phyloP scores from a whole-genome alignment of 2,113 vertebrate genomes.

The Dasyornis broadbenti region DNA sequence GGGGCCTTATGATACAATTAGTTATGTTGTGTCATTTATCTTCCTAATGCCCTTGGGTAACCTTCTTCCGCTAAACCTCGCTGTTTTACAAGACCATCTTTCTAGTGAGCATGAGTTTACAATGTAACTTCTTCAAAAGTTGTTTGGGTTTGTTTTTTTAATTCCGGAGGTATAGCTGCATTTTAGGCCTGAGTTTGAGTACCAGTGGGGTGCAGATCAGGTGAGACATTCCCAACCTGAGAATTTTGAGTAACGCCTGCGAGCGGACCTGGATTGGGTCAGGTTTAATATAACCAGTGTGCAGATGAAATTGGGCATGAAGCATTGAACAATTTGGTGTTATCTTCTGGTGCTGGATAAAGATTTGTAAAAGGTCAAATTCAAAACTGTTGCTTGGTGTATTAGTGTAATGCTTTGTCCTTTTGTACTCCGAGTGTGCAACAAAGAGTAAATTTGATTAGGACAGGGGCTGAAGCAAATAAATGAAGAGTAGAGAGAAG shows the following conservation, averaged over 20 bases:
- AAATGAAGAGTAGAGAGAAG: neutral
- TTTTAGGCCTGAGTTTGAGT: neutral
- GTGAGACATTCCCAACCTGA: neutral
- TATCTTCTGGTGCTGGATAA: neutral
- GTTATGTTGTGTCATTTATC: neutral
- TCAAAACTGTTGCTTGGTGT: neutral
- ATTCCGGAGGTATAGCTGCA: neutral
- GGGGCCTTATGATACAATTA: neutral
- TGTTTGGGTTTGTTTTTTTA: neutral
- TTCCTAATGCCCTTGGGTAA: neutral
- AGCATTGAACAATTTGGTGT: neutral
- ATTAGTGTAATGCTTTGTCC: neutral
- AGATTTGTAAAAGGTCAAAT: neutral
- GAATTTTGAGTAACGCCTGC: neutral
- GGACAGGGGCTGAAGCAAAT: neutral
- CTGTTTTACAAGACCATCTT: neutral
- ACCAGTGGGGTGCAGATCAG: neutral
- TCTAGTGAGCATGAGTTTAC: neutral
- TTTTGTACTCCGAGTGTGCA: neutral
- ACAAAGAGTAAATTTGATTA: neutral
- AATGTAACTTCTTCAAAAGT: neutral
- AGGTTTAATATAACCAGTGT: neutral
- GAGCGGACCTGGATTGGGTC: neutral
- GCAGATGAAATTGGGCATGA: neutral
- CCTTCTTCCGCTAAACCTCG: neutral